Evolutionary conservation across 30 jellyfish, hydroid and myxozoan species (phyloP).

Genomic region (Hydra vulgaris): DNA sequence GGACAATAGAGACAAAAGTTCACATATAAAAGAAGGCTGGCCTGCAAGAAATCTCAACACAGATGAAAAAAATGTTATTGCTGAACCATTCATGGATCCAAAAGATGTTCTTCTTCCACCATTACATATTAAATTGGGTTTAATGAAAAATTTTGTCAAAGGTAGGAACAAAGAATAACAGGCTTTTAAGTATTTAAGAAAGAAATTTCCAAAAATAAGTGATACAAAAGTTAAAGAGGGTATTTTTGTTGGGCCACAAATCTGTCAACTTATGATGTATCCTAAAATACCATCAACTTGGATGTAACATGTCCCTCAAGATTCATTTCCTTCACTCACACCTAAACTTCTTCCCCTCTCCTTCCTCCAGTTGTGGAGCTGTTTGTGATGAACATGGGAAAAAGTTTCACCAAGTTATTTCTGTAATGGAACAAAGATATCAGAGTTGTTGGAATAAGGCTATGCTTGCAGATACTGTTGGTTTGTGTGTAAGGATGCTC

Average conservation of each 20-base stretch:
- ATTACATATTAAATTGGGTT: not conserved
- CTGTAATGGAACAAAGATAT: too few relatives aligned
- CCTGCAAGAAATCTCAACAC: not conserved
- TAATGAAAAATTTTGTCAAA: not conserved
- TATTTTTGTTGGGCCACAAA: not conserved
- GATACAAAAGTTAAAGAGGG: not conserved
- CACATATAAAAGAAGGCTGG: not conserved
- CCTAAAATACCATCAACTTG: not conserved
- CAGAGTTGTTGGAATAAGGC: too few relatives aligned
- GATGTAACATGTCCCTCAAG: not conserved
- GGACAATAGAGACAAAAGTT: not conserved
- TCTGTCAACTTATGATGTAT: not conserved
- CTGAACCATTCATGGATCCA: not conserved
- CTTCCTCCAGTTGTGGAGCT: not conserved
- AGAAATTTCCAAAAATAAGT: too few relatives aligned
- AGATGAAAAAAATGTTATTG: not conserved
- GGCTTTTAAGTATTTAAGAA: not conserved
- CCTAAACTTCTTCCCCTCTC: not conserved
- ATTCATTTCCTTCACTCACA: not conserved
- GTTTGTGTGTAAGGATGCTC: too few relatives aligned
- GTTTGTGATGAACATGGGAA: not conserved
- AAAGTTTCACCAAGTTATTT: too few relatives aligned
- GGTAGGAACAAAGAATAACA: not conserved
- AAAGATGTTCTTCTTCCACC: not conserved
- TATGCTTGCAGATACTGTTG: too few relatives aligned